phyloP scores from a whole-genome alignment of 2,888 invertebrate species.

The Ametastegia equiseti region DNA sequence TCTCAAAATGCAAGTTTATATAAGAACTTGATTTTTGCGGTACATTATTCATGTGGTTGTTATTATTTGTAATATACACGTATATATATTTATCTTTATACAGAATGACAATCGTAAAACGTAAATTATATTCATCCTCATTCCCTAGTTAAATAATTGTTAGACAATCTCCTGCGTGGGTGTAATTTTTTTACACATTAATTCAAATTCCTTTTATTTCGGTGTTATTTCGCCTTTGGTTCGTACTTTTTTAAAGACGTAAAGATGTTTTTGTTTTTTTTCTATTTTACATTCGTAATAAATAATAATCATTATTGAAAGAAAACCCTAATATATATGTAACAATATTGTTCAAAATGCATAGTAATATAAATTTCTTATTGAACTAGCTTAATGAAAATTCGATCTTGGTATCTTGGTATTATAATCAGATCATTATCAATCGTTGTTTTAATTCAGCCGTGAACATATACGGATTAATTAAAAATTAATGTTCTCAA shows the following conservation, averaged over 20 bases:
- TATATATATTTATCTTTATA: slow-evolving; percentile 25
- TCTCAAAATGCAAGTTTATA: neutral
- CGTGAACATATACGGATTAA: neutral
- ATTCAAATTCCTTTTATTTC: neutral
- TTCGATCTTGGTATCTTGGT: neutral
- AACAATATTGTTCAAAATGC: neutral
- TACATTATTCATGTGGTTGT: neutral
- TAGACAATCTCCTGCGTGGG: neutral
- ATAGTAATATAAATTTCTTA: neutral
- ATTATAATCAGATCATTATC: neutral
- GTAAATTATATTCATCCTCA: slow-evolving; percentile 6
- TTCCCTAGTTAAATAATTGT: slow-evolving; percentile 10
- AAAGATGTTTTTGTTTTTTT: neutral
- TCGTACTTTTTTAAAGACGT: neutral
- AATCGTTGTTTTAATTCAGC: neutral
- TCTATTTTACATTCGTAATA: neutral
- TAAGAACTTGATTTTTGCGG: neutral
- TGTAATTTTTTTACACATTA: neutral
- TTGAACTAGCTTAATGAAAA: neutral
- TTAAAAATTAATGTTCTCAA: neutral
- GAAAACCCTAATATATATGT: neutral
- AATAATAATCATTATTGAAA: neutral
- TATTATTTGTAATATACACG: neutral
- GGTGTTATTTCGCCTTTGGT: neutral
- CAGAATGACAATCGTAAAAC: slow-evolving; percentile 24